These are phyloP conservation scores for Erebia aethiops DNA, from an alignment of 2,888 invertebrate species.

Conservation along the genomic window DNA sequence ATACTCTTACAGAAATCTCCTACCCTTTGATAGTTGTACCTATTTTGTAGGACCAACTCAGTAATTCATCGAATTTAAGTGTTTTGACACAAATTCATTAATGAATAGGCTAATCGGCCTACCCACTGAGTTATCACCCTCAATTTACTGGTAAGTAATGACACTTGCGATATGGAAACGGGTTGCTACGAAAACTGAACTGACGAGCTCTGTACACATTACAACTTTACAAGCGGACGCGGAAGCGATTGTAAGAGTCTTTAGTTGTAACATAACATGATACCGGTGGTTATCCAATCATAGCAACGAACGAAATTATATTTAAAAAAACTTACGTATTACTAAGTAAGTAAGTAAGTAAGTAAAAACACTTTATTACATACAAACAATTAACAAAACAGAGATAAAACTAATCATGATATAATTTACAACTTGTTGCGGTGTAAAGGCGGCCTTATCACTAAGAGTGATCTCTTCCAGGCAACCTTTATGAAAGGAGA, in stretches of 20 bases:
- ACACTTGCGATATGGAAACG: conserved; percentile 24
- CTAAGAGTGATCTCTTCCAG: too few species aligned
- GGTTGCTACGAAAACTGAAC: conserved; percentile 18
- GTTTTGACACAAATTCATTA: conserved; percentile 19
- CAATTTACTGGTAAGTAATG: conserved; percentile 12
- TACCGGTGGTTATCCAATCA: neutral
- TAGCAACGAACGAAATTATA: too few species aligned
- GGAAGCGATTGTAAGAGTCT: neutral
- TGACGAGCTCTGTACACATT: neutral
- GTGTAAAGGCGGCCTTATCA: too few species aligned
- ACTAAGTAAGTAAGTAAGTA: too few species aligned
- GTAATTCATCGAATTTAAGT: conserved; percentile 11
- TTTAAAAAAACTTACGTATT: too few species aligned
- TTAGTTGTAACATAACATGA: neutral
- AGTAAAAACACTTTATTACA: too few species aligned
- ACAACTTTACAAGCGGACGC: conserved; percentile 4
- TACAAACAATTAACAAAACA: too few species aligned
- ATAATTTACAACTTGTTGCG: too few species aligned
- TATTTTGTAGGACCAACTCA: neutral
- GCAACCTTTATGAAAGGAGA: too few species aligned
- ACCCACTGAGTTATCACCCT: conserved; percentile 22
- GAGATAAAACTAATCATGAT: too few species aligned
- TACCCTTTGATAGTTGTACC: neutral
- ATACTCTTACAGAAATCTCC: too few species aligned
- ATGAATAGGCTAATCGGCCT: conserved; percentile 19